Percentiles rank a stretch among this genome's conserved stretches.
phyloP scores from a whole-genome alignment of 2,113 vertebrate genomes.

The Ivindomyrus marchei region DNA sequence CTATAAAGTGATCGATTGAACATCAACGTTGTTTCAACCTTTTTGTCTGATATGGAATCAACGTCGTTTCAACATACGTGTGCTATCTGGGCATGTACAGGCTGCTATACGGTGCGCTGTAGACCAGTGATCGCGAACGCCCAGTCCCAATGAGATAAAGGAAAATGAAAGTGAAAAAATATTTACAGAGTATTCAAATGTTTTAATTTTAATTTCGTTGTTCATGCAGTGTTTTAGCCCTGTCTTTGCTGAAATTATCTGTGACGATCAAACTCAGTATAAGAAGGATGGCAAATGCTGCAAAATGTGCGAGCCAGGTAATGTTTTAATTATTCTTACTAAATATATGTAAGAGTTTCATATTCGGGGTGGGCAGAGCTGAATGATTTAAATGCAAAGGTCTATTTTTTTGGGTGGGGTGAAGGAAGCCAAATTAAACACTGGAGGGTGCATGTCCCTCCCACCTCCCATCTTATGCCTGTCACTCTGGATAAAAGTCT shows the following conservation, averaged over 20 bases:
- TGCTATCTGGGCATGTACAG: background rate
- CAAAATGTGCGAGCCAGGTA: conserved; percentile 53
- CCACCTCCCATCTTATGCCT: background rate
- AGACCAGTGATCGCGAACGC: background rate
- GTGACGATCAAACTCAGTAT: conserved; percentile 47
- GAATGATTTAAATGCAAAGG: background rate
- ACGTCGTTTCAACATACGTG: no score
- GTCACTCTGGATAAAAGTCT: background rate
- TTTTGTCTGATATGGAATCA: no score
- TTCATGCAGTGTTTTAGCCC: background rate
- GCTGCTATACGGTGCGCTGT: background rate
- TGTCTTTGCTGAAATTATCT: conserved; percentile 16
- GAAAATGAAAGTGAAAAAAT: background rate
- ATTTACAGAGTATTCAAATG: background rate
- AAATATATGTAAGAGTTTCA: background rate
- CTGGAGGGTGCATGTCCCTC: background rate
- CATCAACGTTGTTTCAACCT: no score
- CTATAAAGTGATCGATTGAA: no score
- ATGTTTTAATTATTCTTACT: background rate
- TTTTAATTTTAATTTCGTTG: background rate
- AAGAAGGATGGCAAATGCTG: conserved; percentile 34
- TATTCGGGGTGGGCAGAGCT: background rate
- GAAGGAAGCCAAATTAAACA: background rate
- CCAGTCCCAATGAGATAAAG: background rate
- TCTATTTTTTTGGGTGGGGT: background rate